These are phyloP conservation scores for Epinephelus malabaricus DNA, from an alignment of 2,797 vertebrate genomes.

Conservation along the genomic window DNA sequence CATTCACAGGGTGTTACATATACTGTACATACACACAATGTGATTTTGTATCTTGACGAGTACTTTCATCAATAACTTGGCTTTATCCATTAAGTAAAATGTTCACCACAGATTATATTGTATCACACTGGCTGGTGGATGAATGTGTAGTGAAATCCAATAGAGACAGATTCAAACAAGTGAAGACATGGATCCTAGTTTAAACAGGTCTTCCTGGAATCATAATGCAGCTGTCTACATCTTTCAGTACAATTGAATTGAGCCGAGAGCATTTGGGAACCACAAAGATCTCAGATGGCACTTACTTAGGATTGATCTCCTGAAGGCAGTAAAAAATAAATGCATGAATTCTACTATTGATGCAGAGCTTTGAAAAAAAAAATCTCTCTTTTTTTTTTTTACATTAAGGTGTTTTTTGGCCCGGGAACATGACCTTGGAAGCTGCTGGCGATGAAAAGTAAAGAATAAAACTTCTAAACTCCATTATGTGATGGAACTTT, in stretches of 20 bases:
- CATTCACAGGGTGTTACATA: background rate
- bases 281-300: constrained; percentile 70
- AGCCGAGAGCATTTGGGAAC: constrained; percentile 65
- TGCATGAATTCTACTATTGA: constrained; percentile 64
- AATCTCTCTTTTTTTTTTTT: constrained; percentile 23
- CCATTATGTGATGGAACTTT: constrained; percentile 79
- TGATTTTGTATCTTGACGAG: background rate
- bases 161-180: constrained; percentile 67
- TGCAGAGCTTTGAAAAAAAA: constrained; percentile 50
- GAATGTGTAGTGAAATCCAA: constrained; percentile 64
- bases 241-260: constrained; percentile 71
- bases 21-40: background rate
- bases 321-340: constrained; percentile 70
- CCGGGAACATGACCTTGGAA: constrained; percentile 82
- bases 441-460: constrained; percentile 67
- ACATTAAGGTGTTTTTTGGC: constrained; percentile 65
- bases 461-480: constrained; percentile 84
- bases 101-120: constrained; percentile 44
- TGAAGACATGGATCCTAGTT: constrained; percentile 67
- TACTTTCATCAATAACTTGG: constrained; percentile 7
- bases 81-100: constrained; percentile 51
- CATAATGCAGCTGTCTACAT: constrained; percentile 58
- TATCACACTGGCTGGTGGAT: constrained; percentile 55
- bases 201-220: constrained; percentile 76
- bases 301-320: constrained; percentile 75